phyloP scores from a whole-genome alignment of 1,140 invertebrate genomes.

The Calephelis virginiensis region DNA sequence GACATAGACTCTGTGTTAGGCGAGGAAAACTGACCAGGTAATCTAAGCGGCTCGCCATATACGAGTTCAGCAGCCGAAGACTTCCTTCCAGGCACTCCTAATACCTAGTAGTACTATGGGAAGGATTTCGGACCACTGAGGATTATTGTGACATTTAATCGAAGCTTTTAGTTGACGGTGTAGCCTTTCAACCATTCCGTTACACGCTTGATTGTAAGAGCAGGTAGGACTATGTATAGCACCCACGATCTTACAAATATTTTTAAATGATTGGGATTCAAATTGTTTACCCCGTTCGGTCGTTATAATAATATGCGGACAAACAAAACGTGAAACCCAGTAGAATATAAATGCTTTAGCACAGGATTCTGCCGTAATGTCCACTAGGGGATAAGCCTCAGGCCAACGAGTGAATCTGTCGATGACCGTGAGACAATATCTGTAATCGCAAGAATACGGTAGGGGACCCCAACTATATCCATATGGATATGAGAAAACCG shows the following conservation, averaged over 20 bases:
- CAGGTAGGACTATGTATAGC: slow-evolving; percentile 46
- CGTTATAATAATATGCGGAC: slow-evolving; percentile 24
- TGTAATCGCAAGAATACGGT: too few relatives aligned
- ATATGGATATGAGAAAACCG: too few relatives aligned
- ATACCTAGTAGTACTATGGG: slow-evolving; percentile 67
- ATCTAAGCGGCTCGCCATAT: slow-evolving; percentile 34
- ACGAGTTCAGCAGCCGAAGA: slow-evolving; percentile 45
- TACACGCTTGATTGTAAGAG: slow-evolving; percentile 52
- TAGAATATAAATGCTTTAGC: slow-evolving; percentile 25
- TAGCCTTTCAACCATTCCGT: slow-evolving; percentile 40
- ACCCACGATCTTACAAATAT: slow-evolving; percentile 32
- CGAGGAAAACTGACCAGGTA: slow-evolving; percentile 55
- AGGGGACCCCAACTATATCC: too few relatives aligned
- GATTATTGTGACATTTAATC: slow-evolving; percentile 41
- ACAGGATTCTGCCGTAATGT: slow-evolving; percentile 32
- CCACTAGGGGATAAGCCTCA: slow-evolving; percentile 25
- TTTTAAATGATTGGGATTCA: slow-evolving; percentile 30
- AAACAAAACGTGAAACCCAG: slow-evolving; percentile 33
- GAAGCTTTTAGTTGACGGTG: slow-evolving; percentile 46
- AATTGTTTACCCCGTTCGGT: slow-evolving; percentile 37
- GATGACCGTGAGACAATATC: too few relatives aligned
- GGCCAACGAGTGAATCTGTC: slow-evolving; percentile 24
- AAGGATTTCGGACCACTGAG: slow-evolving; percentile 51
- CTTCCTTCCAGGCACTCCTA: slow-evolving; percentile 41
- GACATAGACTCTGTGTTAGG: slow-evolving; percentile 7